Evolutionary conservation across 1,140 invertebrate genomes (phyloP).

Genomic region (Panonychus citri): DNA sequence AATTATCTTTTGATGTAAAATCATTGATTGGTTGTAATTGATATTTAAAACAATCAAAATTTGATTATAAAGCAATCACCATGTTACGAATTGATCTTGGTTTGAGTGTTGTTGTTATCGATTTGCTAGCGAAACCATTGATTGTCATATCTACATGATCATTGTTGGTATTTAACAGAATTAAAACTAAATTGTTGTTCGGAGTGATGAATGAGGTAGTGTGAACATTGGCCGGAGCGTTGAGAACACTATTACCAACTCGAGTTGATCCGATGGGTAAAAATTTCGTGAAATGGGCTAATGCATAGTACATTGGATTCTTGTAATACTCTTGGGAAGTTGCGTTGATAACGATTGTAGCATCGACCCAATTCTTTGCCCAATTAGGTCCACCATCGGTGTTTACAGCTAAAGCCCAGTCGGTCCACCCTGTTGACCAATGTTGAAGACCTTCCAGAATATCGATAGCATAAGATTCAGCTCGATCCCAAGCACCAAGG

Average conservation of each 20-base stretch:
- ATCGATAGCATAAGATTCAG: conserved; percentile 8
- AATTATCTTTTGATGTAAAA: no score
- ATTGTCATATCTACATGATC: background rate
- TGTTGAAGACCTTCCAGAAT: conserved; percentile 18
- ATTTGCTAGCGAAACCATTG: background rate
- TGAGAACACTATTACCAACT: background rate
- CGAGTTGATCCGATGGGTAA: background rate
- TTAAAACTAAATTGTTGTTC: background rate
- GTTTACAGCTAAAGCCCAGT: conserved; percentile 31
- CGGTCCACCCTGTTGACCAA: conserved; percentile 25
- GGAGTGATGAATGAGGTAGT: background rate
- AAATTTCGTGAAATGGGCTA: conserved; percentile 26
- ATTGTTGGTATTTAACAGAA: background rate
- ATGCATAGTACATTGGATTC: conserved; percentile 30
- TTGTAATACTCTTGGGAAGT: conserved; percentile 26
- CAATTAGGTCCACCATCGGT: conserved; percentile 27
- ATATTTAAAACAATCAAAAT: no score
- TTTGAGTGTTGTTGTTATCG: no score
- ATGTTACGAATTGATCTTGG: no score
- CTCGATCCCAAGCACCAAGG: conserved; percentile 5
- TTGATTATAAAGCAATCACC: no score
- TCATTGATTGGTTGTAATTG: no score
- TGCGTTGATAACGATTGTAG: conserved; percentile 25
- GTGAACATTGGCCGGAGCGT: background rate
- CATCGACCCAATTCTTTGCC: conserved; percentile 26